These are phyloP conservation scores for Nasonia oneida DNA, from an alignment of 2,888 invertebrate species.

Conservation along the genomic window DNA sequence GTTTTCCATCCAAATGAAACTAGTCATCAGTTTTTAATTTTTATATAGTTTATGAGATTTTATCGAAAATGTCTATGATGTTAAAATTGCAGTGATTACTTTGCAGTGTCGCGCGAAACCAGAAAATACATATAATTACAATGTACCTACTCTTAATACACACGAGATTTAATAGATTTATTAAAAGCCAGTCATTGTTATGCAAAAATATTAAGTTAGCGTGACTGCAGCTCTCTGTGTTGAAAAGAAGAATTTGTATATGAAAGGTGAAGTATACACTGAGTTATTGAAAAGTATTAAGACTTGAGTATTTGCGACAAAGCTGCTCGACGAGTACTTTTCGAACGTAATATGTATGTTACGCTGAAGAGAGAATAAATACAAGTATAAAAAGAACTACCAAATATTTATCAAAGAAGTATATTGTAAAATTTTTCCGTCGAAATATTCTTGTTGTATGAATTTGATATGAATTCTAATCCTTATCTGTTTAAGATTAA, in stretches of 20 bases:
- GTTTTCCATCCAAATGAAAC: constrained; percentile 13
- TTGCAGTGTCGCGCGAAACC: not conserved
- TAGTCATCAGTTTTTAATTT: constrained; percentile 3
- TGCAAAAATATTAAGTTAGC: constrained; percentile 22
- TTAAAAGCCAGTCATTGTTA: constrained; percentile 17
- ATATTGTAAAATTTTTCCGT: constrained; percentile 26
- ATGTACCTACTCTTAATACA: not conserved
- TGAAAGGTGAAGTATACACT: not conserved
- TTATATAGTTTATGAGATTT: constrained; percentile 31
- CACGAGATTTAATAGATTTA: not conserved
- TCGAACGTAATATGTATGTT: not conserved
- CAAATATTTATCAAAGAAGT: constrained; percentile 13
- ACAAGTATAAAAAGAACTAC: not conserved
- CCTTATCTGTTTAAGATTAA: not conserved
- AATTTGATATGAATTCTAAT: not conserved
- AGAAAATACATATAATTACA: not conserved
- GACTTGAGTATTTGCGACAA: constrained; percentile 16
- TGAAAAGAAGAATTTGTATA: constrained; percentile 19
- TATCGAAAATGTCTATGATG: not conserved
- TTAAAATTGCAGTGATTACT: not conserved
- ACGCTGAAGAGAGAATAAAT: not conserved
- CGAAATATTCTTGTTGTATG: constrained; percentile 5
- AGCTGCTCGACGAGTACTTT: not conserved
- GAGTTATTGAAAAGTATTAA: constrained; percentile 5
- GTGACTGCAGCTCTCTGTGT: not conserved